A percentile compares a stretch with the other conserved stretches of the same genome.
phyloP scores from a whole-genome alignment of 2,888 invertebrate species.

The Bruchidius siliquastri region DNA sequence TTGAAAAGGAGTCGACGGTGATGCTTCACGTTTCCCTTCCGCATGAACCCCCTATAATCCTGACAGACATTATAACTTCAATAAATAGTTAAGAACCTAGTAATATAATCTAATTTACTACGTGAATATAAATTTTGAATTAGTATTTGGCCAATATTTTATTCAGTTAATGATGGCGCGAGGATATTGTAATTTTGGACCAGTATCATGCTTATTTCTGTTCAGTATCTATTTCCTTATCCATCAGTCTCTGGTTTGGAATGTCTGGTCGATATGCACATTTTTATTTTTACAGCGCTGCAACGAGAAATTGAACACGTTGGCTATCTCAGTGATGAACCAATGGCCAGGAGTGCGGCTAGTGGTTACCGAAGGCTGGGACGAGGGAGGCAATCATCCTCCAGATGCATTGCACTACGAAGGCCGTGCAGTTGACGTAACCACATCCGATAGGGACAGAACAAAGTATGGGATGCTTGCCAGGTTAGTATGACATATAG shows the following conservation, averaged over 20 bases:
- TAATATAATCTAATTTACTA: no score
- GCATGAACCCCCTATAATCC: no score
- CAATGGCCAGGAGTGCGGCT: slow-evolving; percentile 95
- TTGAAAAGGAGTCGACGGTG: no score
- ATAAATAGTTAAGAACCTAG: no score
- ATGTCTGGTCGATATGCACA: not conserved
- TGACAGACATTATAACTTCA: no score
- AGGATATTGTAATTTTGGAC: no score
- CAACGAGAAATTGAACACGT: slow-evolving; percentile 89
- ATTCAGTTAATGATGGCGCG: no score
- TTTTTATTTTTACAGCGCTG: slow-evolving; percentile 71
- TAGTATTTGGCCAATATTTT: no score
- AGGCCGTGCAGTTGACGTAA: slow-evolving; percentile 93
- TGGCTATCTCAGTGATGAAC: slow-evolving; percentile 96
- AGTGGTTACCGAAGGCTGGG: slow-evolving; percentile 94
- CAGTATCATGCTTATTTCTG: no score
- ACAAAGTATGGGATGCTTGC: slow-evolving; percentile 96
- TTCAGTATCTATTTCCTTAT: no score
- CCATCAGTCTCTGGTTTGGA: not conserved
- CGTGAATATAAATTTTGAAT: no score
- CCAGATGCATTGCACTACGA: slow-evolving; percentile 91
- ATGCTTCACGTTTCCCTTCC: no score
- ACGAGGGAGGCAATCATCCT: slow-evolving; percentile 76
- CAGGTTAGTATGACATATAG: slow-evolving; percentile 46
- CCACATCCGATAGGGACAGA: slow-evolving; percentile 88